Evolutionary conservation across 2,797 vertebrate species (phyloP), one percentile per base, ranked within the genome.

Genomic region (Dipus sagitta): DNA sequence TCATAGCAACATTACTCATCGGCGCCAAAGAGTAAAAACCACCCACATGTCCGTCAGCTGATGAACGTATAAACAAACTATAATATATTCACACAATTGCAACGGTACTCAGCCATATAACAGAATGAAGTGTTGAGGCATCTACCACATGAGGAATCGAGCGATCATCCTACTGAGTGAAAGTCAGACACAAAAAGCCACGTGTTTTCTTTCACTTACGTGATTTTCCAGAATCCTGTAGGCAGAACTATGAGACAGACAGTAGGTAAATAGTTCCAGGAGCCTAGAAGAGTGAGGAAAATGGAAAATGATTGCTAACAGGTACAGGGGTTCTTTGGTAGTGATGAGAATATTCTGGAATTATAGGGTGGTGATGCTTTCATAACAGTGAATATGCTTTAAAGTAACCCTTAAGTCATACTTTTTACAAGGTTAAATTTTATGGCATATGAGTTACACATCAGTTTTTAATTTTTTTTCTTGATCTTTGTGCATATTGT

Each of bases 151-250:
- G 38, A 47, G 60, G 58, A 93, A 70, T 34, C 71, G 89, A 70
- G 38, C 85, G 89, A 77, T 28, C 60, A 47, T 38, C 76, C 75
- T 87, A 26, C 47, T 83, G 23, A 84, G 52, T 88, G 58, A 85
- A 95, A 75, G 32, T 52, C 80, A 81, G 52, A 42, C 71, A 77
- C n/a, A 68, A 91, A 94, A 95, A 28, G 17, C 47, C 47, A 62
- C n/a, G 17, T 21, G 17, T 24, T 74, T 32, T 77, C 20, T 81
- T 91, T 54, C 52, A 28, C 71, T 88, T 85, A 64, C 74, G 28
- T 70, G 32, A 83, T 60, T 58, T 26, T 64, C 58, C 8, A 75
- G 81, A 92, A 87, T 64, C 9, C 38, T 58, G 15, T 12, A 84
- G 38, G 70, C 14, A 76, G 77, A 81, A 65, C 52, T 52, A 15